phyloP scores from a whole-genome alignment of 2,888 invertebrate species.

The Rhingia rostrata region DNA sequence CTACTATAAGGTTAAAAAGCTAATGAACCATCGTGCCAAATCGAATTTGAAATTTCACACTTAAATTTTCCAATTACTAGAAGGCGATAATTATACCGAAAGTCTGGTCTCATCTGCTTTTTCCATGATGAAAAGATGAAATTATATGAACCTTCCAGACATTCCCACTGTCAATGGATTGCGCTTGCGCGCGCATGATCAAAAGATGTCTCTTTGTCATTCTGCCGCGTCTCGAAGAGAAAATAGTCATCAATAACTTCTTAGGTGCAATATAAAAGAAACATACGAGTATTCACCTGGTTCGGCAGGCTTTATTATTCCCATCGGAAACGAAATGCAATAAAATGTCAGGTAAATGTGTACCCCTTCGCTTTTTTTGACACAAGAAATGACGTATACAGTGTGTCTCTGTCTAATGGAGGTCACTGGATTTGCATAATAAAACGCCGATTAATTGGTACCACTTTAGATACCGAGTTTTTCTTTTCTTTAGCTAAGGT shows the following conservation, averaged over 20 bases:
- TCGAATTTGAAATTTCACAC: conserved; percentile 25
- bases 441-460: conserved; percentile 66
- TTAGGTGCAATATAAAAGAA: conserved; percentile 55
- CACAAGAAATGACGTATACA: conserved; percentile 47
- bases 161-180: background rate
- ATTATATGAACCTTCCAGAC: background rate
- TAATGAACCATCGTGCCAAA: conserved; percentile 32
- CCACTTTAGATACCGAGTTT: conserved; percentile 50
- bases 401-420: conserved; percentile 53
- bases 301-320: conserved; percentile 42
- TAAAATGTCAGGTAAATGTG: conserved; percentile 39
- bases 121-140: background rate
- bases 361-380: conserved; percentile 9
- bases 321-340: conserved; percentile 53
- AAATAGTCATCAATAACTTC: conserved; percentile 42
- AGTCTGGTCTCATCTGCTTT: background rate
- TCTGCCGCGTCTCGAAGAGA: background rate
- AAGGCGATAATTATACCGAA: conserved; percentile 16
- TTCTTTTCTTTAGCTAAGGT: background rate
- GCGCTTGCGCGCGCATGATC: background rate
- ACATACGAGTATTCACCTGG: conserved; percentile 21
- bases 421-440: conserved; percentile 70
- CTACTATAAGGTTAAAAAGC: background rate
- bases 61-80: conserved; percentile 26
- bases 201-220: conserved; percentile 12